Evolutionary conservation across 2,113 vertebrate species (phyloP), one percentile per base, ranked within the genome.

Genomic region (Gobius niger): DNA sequence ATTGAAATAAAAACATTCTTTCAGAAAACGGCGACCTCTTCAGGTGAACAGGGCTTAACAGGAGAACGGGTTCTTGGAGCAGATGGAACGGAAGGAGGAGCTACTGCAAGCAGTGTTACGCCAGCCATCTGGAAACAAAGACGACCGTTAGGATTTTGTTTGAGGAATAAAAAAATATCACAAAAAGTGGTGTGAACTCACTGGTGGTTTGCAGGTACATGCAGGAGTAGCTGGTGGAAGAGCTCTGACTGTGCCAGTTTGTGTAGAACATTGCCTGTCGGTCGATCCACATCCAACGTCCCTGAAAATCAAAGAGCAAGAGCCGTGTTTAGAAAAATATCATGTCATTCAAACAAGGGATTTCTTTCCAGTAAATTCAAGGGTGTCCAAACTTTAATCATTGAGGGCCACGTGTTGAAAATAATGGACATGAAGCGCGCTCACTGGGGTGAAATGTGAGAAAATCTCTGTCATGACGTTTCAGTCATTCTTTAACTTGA

Each of bases 241-340:
- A 10, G 9, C 0, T 42, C 14, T 19, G 13, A 59, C 1, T 10
- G 44, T 59, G n/a, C 66, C 66, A 67, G 52, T 56, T 46, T 16
- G 11, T 24, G 42, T 67, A 56, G 19, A 46, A 56, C 50, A 67
- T 54, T 34, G 44, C 66, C 46, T 47, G 16, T 7, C 44, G 12
- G 19, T 68, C 18, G 19, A 57, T 68, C 66, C 66, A 68, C 66
- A 68, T 0, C 66, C 53, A 68, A 13, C 12, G 13, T 7, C 19
- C 53, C 73, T 76, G 16, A 51, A 15, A 16, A 34, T 52, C 56
- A 69, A 51, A 65, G 11, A 75, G 14, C 13, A 13, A 10, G 8
- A 10, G 19, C 9, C 4, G 9, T 18, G 18, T 13, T 14, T 47
- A 13, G 1, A 47, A 47, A 47, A 47, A 47, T 47, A 13, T 47